Conservation (phyloP, 2,113 vertebrate genomes). For the Scophthalmus maximus region DNA sequence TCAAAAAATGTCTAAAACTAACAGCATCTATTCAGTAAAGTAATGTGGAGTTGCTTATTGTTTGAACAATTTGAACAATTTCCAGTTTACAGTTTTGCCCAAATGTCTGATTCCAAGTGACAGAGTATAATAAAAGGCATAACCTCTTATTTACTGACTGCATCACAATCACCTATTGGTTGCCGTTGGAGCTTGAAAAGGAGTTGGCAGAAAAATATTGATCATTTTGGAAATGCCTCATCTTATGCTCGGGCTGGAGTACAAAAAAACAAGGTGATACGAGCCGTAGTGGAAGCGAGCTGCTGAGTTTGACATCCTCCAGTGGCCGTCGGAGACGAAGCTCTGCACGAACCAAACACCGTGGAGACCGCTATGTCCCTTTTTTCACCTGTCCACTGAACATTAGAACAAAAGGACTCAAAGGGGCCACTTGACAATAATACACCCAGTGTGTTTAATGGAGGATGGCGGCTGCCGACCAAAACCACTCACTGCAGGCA, state of each 20-base stretch:
- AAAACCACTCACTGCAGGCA: not conserved
- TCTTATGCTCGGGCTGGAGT: not conserved
- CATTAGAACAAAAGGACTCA: not conserved
- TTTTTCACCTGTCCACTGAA: constrained; percentile 1
- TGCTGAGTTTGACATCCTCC: not conserved
- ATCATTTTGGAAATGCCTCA: constrained; percentile 9
- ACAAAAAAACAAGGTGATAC: constrained; percentile 19
- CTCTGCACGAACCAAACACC: not conserved
- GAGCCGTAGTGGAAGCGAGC: not conserved
- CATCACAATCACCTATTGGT: constrained; percentile 4
- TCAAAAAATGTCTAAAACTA: not conserved
- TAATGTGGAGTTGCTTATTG: not conserved
- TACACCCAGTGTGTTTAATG: not conserved
- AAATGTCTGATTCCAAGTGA: not conserved
- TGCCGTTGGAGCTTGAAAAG: constrained; percentile 9
- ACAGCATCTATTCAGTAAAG: not conserved
- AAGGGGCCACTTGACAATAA: constrained; percentile 25
- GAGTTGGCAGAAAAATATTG: constrained; percentile 3
- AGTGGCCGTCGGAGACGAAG: not conserved
- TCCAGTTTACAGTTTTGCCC: not conserved
- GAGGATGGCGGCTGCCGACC: not conserved
- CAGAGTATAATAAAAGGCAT: not conserved
- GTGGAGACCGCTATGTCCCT: not conserved
- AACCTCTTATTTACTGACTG: not conserved
- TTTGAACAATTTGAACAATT: not conserved